phyloP scores from a whole-genome alignment of 2,797 vertebrate species.

The Molossus molossus region DNA sequence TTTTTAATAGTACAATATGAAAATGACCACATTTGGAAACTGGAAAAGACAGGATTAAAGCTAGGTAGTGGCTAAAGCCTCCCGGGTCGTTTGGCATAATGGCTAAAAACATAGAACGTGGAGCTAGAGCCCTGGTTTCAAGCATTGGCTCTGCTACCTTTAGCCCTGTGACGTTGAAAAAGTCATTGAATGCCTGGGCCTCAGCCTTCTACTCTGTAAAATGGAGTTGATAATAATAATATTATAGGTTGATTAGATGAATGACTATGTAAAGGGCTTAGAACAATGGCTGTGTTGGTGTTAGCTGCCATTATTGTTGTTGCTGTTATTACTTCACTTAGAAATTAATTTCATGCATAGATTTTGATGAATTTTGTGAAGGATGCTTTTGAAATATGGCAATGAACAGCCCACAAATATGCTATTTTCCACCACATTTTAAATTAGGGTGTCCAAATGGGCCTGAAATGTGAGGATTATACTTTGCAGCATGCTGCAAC shows the following conservation, averaged over 20 bases:
- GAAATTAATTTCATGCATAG: slow-evolving; percentile 50
- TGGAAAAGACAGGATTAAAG: slow-evolving; percentile 23
- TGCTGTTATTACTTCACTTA: slow-evolving; percentile 42
- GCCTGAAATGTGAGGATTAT: slow-evolving; percentile 75
- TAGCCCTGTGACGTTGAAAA: slow-evolving; percentile 38
- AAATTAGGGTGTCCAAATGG: slow-evolving; percentile 80
- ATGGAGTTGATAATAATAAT: slow-evolving; percentile 7
- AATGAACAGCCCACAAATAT: slow-evolving; percentile 74
- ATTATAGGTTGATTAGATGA: neutral
- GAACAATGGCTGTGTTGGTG: neutral
- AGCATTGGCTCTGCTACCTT: neutral
- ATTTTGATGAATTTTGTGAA: slow-evolving; percentile 66
- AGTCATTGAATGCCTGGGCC: neutral
- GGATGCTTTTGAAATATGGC: slow-evolving; percentile 64
- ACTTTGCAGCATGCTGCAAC: slow-evolving; percentile 64
- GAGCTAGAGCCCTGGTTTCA: neutral
- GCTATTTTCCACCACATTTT: slow-evolving; percentile 79
- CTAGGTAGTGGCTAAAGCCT: neutral
- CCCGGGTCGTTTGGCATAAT: neutral
- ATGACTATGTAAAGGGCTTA: neutral
- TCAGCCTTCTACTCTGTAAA: slow-evolving; percentile 63
- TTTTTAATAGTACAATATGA: neutral
- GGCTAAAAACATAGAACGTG: neutral
- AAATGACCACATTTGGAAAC: neutral
- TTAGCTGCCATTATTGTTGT: slow-evolving; percentile 25